Percentiles rank a stretch among this genome's conserved stretches.
Conservation (phyloP, 2,797 vertebrate species). For the Yasuhikotakia modesta region DNA sequence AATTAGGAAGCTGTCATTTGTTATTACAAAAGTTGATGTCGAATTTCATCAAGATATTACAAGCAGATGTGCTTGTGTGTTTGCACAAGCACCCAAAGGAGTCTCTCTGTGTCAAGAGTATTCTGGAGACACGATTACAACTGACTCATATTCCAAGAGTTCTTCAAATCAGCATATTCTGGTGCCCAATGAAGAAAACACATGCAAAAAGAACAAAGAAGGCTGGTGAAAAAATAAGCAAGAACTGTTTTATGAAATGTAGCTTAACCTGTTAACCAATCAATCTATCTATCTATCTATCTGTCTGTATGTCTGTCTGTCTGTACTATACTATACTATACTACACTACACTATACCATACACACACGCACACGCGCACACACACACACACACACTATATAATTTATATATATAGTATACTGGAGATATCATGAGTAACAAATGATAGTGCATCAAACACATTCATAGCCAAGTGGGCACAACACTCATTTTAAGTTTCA, state of each 20-base stretch:
- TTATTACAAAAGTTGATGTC: constrained; percentile 17
- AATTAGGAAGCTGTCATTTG: constrained; percentile 21
- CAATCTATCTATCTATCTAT: too few species aligned
- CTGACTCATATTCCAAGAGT: not conserved
- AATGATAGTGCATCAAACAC: too few species aligned
- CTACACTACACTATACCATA: too few species aligned
- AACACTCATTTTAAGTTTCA: not conserved
- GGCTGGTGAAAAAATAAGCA: not conserved
- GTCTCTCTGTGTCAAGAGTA: constrained; percentile 15
- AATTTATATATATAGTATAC: too few species aligned
- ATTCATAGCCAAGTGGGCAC: not conserved
- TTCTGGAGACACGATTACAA: constrained; percentile 6
- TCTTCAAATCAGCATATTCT: not conserved
- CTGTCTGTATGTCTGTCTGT: too few species aligned
- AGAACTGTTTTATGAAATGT: too few species aligned
- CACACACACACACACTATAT: too few species aligned
- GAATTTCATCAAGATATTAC: constrained; percentile 19
- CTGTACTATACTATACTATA: too few species aligned
- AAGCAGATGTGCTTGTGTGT: constrained; percentile 24
- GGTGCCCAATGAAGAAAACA: not conserved
- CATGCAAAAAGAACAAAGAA: constrained; percentile 3
- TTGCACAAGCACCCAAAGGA: constrained; percentile 2
- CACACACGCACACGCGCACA: too few species aligned
- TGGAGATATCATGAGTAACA: too few species aligned
- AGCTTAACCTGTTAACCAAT: too few species aligned